These are phyloP conservation scores for Lomographa bimaculata DNA, from an alignment of 2,888 invertebrate species.

Conservation along the genomic window DNA sequence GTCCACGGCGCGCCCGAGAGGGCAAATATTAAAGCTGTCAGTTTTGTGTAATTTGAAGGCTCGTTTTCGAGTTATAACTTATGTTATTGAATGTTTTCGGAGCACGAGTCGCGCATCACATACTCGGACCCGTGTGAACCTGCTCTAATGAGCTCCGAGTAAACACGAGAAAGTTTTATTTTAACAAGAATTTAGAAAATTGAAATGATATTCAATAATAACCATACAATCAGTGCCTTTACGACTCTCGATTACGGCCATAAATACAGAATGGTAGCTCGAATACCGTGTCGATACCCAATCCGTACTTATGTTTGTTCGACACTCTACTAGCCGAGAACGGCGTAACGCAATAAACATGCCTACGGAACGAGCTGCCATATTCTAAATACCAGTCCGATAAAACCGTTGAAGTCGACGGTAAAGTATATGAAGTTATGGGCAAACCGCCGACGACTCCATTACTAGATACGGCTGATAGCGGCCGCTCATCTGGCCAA, in stretches of 20 bases:
- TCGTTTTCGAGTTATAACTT: constrained; percentile 75
- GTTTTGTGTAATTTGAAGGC: constrained; percentile 78
- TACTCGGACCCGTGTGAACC: constrained; percentile 54
- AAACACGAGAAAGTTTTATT: constrained; percentile 56
- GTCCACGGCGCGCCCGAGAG: constrained; percentile 52
- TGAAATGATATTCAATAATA: constrained; percentile 62
- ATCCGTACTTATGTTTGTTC: constrained; percentile 41
- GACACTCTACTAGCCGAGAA: constrained; percentile 38
- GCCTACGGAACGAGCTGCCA: constrained; percentile 49
- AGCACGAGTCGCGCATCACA: constrained; percentile 52
- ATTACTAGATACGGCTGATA: constrained; percentile 62
- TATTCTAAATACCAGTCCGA: constrained; percentile 49
- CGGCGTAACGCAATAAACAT: constrained; percentile 48
- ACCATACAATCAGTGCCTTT: constrained; percentile 57
- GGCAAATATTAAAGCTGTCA: constrained; percentile 82
- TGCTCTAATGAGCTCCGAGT: constrained; percentile 54
- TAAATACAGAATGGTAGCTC: constrained; percentile 48
- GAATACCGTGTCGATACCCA: constrained; percentile 46
- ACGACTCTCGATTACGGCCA: constrained; percentile 46
- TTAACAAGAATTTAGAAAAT: constrained; percentile 45
- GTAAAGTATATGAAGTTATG: constrained; percentile 54
- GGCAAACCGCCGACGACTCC: constrained; percentile 48
- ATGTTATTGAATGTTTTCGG: constrained; percentile 78
- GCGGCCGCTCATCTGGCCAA: constrained; percentile 53
- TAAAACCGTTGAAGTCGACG: constrained; percentile 46